These are phyloP conservation scores for Pristionchus arcanus DNA, from an alignment of 2,888 invertebrate genomes.

Conservation along the genomic window DNA sequence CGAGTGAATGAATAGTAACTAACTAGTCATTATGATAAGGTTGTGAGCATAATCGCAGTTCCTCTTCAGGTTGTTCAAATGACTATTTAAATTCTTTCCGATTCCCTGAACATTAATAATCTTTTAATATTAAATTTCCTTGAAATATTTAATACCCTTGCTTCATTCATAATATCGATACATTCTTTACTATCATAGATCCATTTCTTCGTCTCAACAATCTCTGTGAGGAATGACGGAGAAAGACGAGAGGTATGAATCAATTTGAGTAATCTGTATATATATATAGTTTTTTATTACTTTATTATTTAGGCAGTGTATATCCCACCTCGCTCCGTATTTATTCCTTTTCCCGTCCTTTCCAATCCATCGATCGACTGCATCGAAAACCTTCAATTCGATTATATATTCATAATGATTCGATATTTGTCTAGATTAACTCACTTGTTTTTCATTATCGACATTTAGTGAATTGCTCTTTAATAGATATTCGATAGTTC, in stretches of 20 bases:
- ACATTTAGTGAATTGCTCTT: neutral
- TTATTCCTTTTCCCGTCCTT: neutral
- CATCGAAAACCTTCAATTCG: neutral
- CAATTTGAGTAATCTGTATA: neutral
- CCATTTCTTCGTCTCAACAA: neutral
- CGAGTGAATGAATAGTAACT: neutral
- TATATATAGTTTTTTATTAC: neutral
- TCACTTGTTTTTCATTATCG: neutral
- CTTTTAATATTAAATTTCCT: neutral
- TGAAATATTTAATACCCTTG: neutral
- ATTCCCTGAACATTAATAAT: neutral
- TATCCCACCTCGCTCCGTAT: neutral
- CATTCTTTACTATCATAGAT: neutral
- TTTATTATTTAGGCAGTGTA: neutral
- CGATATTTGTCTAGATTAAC: neutral
- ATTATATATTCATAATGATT: neutral
- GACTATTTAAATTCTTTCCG: neutral
- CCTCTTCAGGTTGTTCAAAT: neutral
- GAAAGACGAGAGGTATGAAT: neutral
- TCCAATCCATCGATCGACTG: slow-evolving; percentile 2
- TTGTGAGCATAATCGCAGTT: neutral
- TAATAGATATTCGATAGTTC: neutral
- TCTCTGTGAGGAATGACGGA: neutral
- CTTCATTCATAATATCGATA: neutral
- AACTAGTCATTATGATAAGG: neutral